Base-by-base conservation (phyloP, 2,113 vertebrate species). In the Menura novaehollandiae region DNA sequence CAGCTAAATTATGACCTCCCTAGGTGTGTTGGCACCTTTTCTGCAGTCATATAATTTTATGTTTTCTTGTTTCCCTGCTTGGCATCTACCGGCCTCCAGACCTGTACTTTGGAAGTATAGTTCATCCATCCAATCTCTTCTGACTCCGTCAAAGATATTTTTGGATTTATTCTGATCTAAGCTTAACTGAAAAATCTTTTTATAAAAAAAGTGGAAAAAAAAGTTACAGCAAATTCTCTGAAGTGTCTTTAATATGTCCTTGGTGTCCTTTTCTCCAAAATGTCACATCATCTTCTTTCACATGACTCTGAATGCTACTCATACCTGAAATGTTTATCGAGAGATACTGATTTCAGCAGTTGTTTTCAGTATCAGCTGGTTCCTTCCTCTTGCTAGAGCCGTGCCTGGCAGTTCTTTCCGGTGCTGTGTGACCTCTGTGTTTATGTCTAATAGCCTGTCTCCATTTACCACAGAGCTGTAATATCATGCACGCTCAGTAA, bases 331-430 rank as follows among this genome's bases (percentile, higher is more conserved):
- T 30, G 23, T 28, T 15, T 58, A 82, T 33, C 79, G 91, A 87
- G 33, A 76, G 87, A 85, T 85, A 73, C 49, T 51, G 58, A 76
- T 81, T 76, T 81, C 94, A 93, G 85, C 94, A 94, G 91, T 88
- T 89, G 81, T 67, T 95, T 92, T 77, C 78, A 83, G 89, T 37
- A 89, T 91, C 95, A 96, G 71, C 67, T 93, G 89, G 85, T 85
- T 95, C 77, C 58, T 95, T 93, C 84, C 89, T 79, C n/a, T 44
- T 43, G 74, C 62, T 49, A 30, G 49, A 82, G 33, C 10, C 2
- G 0, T 37, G 87, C 85, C 71, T 95, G 78, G 44, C 49, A 19
- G 77, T 9, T 89, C 74, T 85, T 95, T 94, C 94, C 18, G 11
- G 74, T 39, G 69, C 39, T 72, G 41, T 41, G 67, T 95, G 91